Conservation (phyloP, 2,797 vertebrate genomes). For the Sebastes trivittatus region DNA sequence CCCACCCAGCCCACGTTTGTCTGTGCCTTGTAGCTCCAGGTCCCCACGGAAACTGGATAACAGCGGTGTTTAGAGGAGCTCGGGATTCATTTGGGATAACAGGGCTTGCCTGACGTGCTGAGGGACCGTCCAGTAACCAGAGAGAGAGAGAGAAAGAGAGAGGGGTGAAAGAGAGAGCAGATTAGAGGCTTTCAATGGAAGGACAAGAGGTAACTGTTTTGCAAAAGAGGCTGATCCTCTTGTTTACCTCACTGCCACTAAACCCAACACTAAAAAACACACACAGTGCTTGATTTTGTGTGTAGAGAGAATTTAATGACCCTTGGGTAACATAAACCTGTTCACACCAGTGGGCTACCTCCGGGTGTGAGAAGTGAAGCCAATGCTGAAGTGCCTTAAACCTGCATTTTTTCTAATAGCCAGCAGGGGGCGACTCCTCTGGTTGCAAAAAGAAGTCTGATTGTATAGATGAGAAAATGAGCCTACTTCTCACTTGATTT, state of each 20-base stretch:
- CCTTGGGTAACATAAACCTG: background rate
- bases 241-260: conserved; percentile 28
- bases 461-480: too few relatives aligned
- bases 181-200: conserved; percentile 83
- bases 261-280: conserved; percentile 7
- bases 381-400: too few relatives aligned
- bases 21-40: conserved; percentile 71
- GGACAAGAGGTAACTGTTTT: conserved; percentile 83
- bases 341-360: background rate
- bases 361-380: too few relatives aligned
- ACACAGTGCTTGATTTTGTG: background rate
- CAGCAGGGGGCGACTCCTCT: too few relatives aligned
- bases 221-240: conserved; percentile 72
- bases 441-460: too few relatives aligned
- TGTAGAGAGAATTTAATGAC: background rate
- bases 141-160: conserved; percentile 30
- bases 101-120: conserved; percentile 85
- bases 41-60: conserved; percentile 94
- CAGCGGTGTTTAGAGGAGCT: conserved; percentile 90
- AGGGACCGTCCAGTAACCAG: conserved; percentile 44
- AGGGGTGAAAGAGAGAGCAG: conserved; percentile 69
- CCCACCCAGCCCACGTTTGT: conserved; percentile 55
- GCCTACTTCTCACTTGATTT: too few relatives aligned
- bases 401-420: accelerated
- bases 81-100: conserved; percentile 90